These are phyloP conservation scores for Cyrtorhinus lividipennis DNA, from an alignment of 1,140 invertebrate genomes.

Conservation along the genomic window DNA sequence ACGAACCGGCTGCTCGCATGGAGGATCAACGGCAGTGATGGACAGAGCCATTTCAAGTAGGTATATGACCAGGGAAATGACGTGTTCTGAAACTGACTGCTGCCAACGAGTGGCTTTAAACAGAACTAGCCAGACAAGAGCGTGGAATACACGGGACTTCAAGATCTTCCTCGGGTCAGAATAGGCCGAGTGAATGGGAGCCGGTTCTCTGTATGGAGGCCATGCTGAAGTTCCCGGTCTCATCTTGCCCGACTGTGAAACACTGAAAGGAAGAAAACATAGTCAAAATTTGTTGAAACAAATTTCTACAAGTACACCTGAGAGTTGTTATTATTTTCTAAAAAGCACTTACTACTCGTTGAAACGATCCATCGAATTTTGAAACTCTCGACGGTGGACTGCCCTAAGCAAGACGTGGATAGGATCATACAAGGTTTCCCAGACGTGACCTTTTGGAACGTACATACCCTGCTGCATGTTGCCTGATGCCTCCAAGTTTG, in stretches of 20 bases:
- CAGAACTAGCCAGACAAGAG: conserved; percentile 65
- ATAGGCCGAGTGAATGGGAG: conserved; percentile 46
- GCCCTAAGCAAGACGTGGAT: conserved; percentile 80
- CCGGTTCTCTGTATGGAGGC: conserved; percentile 67
- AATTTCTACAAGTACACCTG: too few species aligned
- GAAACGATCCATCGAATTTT: conserved; percentile 81
- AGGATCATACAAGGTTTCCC: conserved; percentile 87
- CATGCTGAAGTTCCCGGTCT: conserved; percentile 50
- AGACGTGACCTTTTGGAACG: conserved; percentile 71
- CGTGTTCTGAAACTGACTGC: conserved; percentile 63
- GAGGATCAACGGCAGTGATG: conserved; percentile 30
- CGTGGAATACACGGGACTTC: conserved; percentile 67
- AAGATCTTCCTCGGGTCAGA: conserved; percentile 54
- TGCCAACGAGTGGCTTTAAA: conserved; percentile 60
- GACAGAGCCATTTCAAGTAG: conserved; percentile 70
- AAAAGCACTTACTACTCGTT: conserved; percentile 72
- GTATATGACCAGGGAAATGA: conserved; percentile 70
- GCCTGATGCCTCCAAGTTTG: conserved; percentile 60
- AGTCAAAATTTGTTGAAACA: not conserved
- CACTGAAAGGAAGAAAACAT: conserved; percentile 31
- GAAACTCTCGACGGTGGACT: conserved; percentile 83
- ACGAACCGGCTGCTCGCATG: not conserved
- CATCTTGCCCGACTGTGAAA: conserved; percentile 48
- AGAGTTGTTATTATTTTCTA: too few species aligned
- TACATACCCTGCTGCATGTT: conserved; percentile 90